Conservation (phyloP, 2,113 vertebrate genomes). For the Salvelinus fontinalis region DNA sequence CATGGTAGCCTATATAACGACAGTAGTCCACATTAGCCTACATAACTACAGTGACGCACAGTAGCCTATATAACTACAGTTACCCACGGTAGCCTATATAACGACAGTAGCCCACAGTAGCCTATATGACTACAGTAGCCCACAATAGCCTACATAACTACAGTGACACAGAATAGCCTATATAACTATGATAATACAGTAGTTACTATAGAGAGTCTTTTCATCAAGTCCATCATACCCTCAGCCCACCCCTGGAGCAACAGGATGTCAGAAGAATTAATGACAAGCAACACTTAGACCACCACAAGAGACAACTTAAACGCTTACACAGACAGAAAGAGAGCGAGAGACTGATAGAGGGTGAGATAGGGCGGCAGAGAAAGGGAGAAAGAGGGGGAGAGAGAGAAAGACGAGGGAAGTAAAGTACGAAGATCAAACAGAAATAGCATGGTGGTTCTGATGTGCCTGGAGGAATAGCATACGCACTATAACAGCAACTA, state of each 20-base stretch:
- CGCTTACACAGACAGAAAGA: not conserved
- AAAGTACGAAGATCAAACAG: not conserved
- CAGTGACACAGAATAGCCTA: too few relatives aligned
- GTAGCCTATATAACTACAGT: too few relatives aligned
- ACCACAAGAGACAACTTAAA: not conserved
- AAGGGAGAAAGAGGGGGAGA: not conserved
- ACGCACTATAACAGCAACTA: not conserved
- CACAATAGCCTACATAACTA: too few relatives aligned
- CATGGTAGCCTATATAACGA: too few relatives aligned
- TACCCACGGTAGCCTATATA: too few relatives aligned
- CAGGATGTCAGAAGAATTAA: constrained; percentile 21
- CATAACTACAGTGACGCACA: too few relatives aligned
- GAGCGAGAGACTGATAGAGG: constrained; percentile 5
- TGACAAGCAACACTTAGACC: constrained; percentile 32
- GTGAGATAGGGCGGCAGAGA: too few relatives aligned
- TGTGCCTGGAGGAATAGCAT: constrained; percentile 21
- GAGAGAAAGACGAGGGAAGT: too few relatives aligned
- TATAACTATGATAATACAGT: not conserved
- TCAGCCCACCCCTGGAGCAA: constrained; percentile 12
- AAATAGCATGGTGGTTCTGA: constrained; percentile 28
- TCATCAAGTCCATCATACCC: not conserved
- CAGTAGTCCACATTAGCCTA: accelerated
- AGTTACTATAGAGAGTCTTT: not conserved
- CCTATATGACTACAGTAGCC: too few relatives aligned
- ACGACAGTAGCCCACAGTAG: too few relatives aligned